Evolutionary conservation across 2,888 invertebrate species (phyloP).

Genomic region (Autographa gamma): DNA sequence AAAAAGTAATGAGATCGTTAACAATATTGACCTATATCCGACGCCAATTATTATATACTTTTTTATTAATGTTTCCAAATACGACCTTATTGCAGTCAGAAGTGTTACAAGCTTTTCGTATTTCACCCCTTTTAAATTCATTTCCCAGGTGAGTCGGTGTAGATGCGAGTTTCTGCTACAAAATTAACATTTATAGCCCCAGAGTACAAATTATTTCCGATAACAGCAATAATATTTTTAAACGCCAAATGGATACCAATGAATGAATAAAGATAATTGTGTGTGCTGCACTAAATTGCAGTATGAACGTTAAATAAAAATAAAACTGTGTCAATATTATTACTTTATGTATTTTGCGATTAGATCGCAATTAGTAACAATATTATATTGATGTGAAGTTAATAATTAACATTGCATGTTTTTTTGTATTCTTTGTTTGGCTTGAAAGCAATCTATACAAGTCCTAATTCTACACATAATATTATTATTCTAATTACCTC

Average conservation of each 20-base stretch:
- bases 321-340: neutral
- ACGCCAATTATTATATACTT: neutral
- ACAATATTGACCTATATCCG: neutral
- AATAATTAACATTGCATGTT: neutral
- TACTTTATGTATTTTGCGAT: neutral
- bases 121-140: conserved; percentile 54
- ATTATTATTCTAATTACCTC: neutral
- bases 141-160: conserved; percentile 47
- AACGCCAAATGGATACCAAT: conserved; percentile 28
- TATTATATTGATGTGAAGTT: neutral
- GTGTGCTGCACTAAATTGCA: neutral
- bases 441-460: neutral
- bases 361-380: neutral
- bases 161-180: conserved; percentile 41
- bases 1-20: neutral
- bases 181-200: conserved; percentile 48
- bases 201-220: conserved; percentile 43
- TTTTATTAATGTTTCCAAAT: conserved; percentile 15
- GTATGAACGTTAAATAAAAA: neutral
- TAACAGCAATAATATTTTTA: conserved; percentile 33
- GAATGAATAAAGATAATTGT: conserved; percentile 1
- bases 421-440: no score
- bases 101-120: conserved; percentile 49
- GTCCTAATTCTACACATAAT: neutral
- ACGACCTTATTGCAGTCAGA: conserved; percentile 6